Conservation (phyloP, 2,888 invertebrate species). For the Toxonevra muliebris region DNA sequence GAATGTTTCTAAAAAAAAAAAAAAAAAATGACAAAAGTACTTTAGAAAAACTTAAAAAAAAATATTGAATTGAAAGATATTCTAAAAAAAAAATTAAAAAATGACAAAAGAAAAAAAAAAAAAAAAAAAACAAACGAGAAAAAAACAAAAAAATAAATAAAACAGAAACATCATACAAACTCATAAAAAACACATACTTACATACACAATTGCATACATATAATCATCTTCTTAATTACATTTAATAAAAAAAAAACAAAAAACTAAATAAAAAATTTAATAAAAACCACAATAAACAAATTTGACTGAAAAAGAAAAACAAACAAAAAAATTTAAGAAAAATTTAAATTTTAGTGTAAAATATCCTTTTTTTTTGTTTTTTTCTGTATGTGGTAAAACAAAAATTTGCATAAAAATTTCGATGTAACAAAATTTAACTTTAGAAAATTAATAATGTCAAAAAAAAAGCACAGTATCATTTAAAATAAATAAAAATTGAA, state of each 20-base stretch:
- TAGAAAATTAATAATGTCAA: conserved; percentile 5
- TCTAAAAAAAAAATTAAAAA: too few relatives aligned
- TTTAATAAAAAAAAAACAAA: conserved; percentile 9
- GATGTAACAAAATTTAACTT: conserved; percentile 18
- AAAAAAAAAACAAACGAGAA: not conserved
- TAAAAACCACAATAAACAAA: conserved; percentile 31
- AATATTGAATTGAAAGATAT: too few relatives aligned
- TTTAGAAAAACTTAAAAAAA: too few relatives aligned
- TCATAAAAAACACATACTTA: not conserved
- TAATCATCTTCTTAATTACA: not conserved
- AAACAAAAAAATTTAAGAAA: conserved; percentile 15
- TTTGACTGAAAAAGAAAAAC: conserved; percentile 34
- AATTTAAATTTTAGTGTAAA: conserved; percentile 31
- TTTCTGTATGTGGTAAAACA: conserved; percentile 11
- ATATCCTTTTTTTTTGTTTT: conserved; percentile 12
- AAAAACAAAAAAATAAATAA: not conserved
- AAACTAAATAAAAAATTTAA: conserved; percentile 13
- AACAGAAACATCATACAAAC: not conserved
- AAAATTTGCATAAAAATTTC: conserved; percentile 22
- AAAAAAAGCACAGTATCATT: too few relatives aligned
- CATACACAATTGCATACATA: not conserved
- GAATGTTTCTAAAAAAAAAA: too few relatives aligned
- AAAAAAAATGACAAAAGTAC: too few relatives aligned
- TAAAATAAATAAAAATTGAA: conserved; percentile 14
- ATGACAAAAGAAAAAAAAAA: too few relatives aligned